Percentiles rank a stretch among this genome's conserved stretches.
phyloP scores from a whole-genome alignment of 2,797 vertebrate genomes.

The Diglossa cyanea region DNA sequence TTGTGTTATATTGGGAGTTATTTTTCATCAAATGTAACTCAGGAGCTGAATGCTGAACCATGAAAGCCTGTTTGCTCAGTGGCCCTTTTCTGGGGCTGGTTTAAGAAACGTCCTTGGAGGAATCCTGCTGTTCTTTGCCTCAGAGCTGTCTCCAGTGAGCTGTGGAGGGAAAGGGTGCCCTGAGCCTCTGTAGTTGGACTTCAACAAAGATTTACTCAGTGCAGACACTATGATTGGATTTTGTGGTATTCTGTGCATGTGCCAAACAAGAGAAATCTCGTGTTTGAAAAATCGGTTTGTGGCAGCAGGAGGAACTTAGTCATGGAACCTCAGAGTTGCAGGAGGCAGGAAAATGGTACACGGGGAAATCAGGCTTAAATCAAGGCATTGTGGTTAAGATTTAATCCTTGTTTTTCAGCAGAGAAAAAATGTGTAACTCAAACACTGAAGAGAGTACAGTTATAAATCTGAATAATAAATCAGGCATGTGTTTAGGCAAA shows the following conservation, averaged over 20 bases:
- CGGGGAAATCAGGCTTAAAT: not conserved
- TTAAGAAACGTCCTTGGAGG: not conserved
- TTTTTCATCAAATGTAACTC: not conserved
- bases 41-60: not conserved
- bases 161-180: not conserved
- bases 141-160: not conserved
- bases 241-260: not conserved
- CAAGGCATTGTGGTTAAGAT: not conserved
- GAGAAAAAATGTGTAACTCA: not conserved
- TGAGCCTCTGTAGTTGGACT: not conserved
- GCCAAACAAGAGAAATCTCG: not conserved
- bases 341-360: not conserved
- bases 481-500: not conserved
- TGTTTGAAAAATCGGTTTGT: not conserved
- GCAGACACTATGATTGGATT: not conserved
- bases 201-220: constrained; percentile 11
- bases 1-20: not conserved
- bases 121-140: not conserved
- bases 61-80: not conserved
- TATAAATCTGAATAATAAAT: constrained; percentile 30
- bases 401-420: not conserved
- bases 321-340: not conserved
- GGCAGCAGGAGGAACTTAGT: constrained; percentile 10
- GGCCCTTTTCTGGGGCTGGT: not conserved
- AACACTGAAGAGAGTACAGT: not conserved